Evolutionary conservation across 2,888 invertebrate genomes (phyloP), one percentile per base, ranked within the genome.

Genomic region (Troides aeacus): DNA sequence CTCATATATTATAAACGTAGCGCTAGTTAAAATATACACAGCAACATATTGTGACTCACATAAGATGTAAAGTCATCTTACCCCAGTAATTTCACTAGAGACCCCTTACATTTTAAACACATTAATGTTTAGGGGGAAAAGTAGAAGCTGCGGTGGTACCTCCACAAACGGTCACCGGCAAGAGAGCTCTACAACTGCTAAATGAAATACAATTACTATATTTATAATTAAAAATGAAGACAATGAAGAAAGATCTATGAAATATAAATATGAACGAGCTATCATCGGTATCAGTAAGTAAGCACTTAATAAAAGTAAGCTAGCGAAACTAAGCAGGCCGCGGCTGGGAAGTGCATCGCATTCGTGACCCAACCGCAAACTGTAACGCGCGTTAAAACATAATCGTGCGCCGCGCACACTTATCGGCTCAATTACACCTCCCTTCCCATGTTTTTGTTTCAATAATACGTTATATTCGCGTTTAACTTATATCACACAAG

Each of bases 271-370:
- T 66, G 18, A 12, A 62, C 56, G 23, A 57, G 12, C 57, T 61
- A 66, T 50, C 56, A 56, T 56, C 59, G 24, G 30, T 46, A 8
- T 24, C 46, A 69, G 58, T 78, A 74, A 78, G 75, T 76, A 39
- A 73, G 72, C 71, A 72, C 64, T 72, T 73, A 74, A 74, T 78
- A 77, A 80, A 78, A 72, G 68, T 75, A 76, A 77, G 74, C 72
- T 75, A 73, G 73, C 73, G 77, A 71, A 74, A 77, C 75, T 78
- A 77, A 50, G 74, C 74, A 76, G 75, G 73, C 71, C 64, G 64
- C 58, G 60, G 60, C 36, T 63, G 62, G 21, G 30, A 63, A 66
- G 46, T 66, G 66, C 63, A 64, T 63, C 64, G 61, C 64, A 64
- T 70, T 70, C 66, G 56, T 69, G 68, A 68, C 66, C 60, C 63